Evolutionary conservation across 2,113 vertebrate species (phyloP).

Genomic region (Cephalophus harveyi): DNA sequence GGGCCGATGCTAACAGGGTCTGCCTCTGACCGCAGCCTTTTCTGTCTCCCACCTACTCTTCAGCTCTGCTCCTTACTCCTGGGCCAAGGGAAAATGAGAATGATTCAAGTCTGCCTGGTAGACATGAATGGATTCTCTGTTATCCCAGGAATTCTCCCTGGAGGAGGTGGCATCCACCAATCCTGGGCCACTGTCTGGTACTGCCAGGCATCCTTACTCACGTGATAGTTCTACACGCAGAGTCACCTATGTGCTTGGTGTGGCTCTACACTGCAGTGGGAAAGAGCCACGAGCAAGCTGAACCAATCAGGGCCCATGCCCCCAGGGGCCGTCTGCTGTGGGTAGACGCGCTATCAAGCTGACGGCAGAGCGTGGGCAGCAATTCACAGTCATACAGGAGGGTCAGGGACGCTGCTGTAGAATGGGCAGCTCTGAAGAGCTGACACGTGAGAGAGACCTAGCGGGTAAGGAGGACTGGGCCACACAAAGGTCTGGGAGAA

Average conservation of each 20-base stretch:
- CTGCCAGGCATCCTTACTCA: not conserved
- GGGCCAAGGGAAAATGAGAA: slow-evolving; percentile 51
- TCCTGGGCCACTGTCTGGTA: not conserved
- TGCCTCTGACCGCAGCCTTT: not conserved
- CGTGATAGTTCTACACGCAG: accelerated
- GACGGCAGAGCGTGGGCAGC: accelerated
- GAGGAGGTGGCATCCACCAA: not conserved
- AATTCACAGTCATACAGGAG: accelerated
- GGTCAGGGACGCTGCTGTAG: accelerated
- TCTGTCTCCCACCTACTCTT: not conserved
- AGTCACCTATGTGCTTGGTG: accelerated
- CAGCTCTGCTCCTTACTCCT: not conserved
- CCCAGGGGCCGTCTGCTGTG: accelerated
- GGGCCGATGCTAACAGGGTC: not conserved
- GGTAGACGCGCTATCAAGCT: accelerated
- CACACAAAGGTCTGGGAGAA: accelerated
- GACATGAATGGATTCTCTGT: slow-evolving; percentile 49
- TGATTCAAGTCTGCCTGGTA: not conserved
- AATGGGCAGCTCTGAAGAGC: too few relatives aligned
- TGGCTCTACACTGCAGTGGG: accelerated
- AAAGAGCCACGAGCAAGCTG: accelerated
- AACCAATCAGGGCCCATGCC: accelerated
- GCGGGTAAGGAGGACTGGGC: not conserved
- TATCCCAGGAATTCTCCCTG: slow-evolving; percentile 49
- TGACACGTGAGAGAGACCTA: not conserved